phyloP scores from a whole-genome alignment of 2,888 invertebrate genomes.

The Drosophila austrosaltans region DNA sequence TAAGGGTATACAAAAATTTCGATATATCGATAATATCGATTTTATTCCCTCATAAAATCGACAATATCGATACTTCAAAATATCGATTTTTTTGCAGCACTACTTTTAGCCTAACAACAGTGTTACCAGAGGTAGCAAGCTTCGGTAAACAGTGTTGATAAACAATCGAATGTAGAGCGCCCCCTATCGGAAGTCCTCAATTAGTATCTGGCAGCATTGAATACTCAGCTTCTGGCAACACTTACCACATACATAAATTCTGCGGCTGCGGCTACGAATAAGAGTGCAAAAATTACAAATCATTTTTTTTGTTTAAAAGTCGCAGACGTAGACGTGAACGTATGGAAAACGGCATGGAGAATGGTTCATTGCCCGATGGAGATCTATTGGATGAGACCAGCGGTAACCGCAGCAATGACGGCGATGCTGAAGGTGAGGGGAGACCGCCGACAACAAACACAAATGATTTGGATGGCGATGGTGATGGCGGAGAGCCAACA shows the following conservation, averaged over 20 bases:
- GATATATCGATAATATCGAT: too few species aligned
- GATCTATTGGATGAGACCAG: conserved; percentile 58
- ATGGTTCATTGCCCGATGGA: conserved; percentile 70
- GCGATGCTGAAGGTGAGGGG: conserved; percentile 52
- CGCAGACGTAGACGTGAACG: conserved; percentile 46
- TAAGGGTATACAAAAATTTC: too few species aligned
- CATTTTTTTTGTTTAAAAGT: conserved; percentile 36
- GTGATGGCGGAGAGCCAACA: conserved; percentile 31
- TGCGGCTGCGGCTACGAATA: conserved; percentile 59
- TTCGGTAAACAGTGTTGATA: neutral
- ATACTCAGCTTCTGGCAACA: neutral
- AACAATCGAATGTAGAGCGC: neutral
- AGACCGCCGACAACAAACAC: conserved; percentile 61
- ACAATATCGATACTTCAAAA: too few species aligned
- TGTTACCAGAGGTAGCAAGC: neutral
- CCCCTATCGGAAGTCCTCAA: neutral
- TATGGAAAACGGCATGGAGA: conserved; percentile 76
- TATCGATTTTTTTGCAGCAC: too few species aligned
- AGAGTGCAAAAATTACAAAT: conserved; percentile 47
- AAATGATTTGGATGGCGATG: conserved; percentile 63
- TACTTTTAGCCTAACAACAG: conserved; percentile 18
- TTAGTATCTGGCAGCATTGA: neutral
- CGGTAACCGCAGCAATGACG: conserved; percentile 68
- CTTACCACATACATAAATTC: conserved; percentile 69
- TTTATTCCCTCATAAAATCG: too few species aligned